phyloP scores from a whole-genome alignment of 1,140 invertebrate species.

The Caenorhabditis brenneri region DNA sequence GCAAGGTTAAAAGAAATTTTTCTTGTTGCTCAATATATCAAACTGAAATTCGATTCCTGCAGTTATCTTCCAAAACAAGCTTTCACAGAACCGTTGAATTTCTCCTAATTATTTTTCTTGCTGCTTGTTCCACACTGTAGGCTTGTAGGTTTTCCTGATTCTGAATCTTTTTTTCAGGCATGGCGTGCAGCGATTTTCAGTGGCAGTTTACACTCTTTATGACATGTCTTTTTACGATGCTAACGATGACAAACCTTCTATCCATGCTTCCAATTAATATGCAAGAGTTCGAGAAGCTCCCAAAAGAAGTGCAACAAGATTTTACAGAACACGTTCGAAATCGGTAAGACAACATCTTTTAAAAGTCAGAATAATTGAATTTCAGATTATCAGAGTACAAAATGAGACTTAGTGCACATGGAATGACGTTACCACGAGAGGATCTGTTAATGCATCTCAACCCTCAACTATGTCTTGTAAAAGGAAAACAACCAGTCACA shows the following conservation, averaged over 20 bases:
- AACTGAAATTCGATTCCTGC: too few species aligned
- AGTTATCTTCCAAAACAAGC: too few species aligned
- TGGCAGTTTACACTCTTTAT: not conserved
- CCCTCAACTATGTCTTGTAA: not conserved
- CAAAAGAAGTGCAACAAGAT: not conserved
- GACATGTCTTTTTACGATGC: not conserved
- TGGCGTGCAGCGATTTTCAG: not conserved
- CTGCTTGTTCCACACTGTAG: too few species aligned
- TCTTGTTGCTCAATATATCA: too few species aligned
- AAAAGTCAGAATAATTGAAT: not conserved
- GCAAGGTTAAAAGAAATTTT: too few species aligned
- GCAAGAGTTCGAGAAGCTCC: not conserved
- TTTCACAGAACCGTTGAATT: too few species aligned
- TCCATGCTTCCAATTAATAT: not conserved
- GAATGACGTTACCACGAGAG: not conserved
- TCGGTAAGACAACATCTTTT: not conserved
- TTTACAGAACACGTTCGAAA: not conserved
- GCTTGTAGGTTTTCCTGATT: too few species aligned
- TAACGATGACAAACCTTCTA: not conserved
- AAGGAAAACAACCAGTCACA: not conserved
- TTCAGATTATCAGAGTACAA: not conserved
- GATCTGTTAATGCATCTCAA: not conserved
- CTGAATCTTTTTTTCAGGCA: not conserved
- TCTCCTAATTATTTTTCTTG: too few species aligned
- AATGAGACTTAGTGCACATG: not conserved